A percentile compares a stretch with the other conserved stretches of the same genome.
Conservation (phyloP, 2,888 invertebrate species). For the Nycteola revayana region DNA sequence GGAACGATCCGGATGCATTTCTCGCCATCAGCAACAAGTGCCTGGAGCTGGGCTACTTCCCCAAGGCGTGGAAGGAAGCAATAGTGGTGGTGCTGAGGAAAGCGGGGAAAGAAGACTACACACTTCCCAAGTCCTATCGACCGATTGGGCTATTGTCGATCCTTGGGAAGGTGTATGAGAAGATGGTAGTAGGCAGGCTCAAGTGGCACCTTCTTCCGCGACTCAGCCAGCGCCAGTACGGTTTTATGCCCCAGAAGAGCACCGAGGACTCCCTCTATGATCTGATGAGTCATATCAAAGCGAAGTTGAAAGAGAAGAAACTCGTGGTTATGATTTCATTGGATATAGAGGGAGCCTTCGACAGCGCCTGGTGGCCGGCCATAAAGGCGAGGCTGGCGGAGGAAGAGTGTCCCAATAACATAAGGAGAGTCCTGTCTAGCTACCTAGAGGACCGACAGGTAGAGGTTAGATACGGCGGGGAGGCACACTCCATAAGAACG, state of each 20-base stretch:
- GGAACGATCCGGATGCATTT: background rate
- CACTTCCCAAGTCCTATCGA: background rate
- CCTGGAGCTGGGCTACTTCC: slow-evolving; percentile 1
- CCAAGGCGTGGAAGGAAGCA: slow-evolving; percentile 7
- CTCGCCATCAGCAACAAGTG: slow-evolving; percentile 5
- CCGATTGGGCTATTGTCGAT: background rate
- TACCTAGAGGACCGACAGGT: too few species aligned
- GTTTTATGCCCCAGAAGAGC: slow-evolving; percentile 4
- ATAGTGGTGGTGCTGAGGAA: slow-evolving; percentile 3
- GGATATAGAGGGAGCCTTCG: background rate
- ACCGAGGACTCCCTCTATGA: slow-evolving; percentile 6
- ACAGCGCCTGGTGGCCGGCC: slow-evolving; percentile 5
- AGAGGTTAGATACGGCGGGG: too few species aligned
- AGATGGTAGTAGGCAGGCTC: background rate
- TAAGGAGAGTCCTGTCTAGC: too few species aligned
- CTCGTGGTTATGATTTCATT: background rate
- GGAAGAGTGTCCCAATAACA: background rate
- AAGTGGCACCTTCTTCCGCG: background rate
- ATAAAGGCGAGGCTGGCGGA: background rate
- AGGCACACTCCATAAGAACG: too few species aligned
- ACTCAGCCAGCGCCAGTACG: slow-evolving; percentile 2
- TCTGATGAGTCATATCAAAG: background rate
- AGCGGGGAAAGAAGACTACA: slow-evolving; percentile 5
- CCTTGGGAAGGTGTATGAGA: background rate
- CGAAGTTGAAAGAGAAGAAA: background rate